Base-by-base conservation (phyloP, 2,797 vertebrate species). In the Myotis daubentonii region DNA sequence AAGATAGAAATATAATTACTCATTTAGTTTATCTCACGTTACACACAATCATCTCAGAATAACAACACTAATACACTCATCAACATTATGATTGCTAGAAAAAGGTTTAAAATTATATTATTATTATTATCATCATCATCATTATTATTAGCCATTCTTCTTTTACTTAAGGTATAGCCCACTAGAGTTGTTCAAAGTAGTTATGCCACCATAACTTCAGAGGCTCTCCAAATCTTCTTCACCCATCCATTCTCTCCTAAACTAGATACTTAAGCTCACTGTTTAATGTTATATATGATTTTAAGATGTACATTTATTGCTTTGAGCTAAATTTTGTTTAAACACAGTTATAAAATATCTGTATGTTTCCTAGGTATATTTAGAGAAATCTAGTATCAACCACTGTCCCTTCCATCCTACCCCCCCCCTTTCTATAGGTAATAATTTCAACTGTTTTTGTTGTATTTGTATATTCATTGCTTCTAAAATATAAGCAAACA, bases 271-370 rank as follows among this genome's bases (percentile, higher is more conserved):
- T 41, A 78, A 86, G 8, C 53, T 60, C 25, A 38, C 30, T 60
- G 51, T 28, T 75, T 44, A 75, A 12, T 55, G 2, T 5, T 71
- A 62, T 11, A 15, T 30, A 22, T 28, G 9, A 82, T 57, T 81
- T 82, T 53, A 87, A 22, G 11, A 75, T 72, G 82, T 71, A 68
- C 3, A 8, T 25, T 47, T 93, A 83, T 71, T 76, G n/a, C 66
- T 93, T 94, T 70, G 36, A 79, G 36, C 17, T 97, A 60, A 55
- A 68, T 82, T 75, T 81, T 66, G 11, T 36, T 36, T 33, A 79
- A 78, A 49, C 7, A 0, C 51, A 19, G n/a, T 75, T 53, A 30
- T 36, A 41, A 53, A 91, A 84, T 85, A 30, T 28, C 0, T 51
- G 20, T 25, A 62, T 41, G 23, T 30, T 79, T 57, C 36, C 36